phyloP scores from a whole-genome alignment of 2,888 invertebrate genomes.

The Caenorhabditis wallacei region DNA sequence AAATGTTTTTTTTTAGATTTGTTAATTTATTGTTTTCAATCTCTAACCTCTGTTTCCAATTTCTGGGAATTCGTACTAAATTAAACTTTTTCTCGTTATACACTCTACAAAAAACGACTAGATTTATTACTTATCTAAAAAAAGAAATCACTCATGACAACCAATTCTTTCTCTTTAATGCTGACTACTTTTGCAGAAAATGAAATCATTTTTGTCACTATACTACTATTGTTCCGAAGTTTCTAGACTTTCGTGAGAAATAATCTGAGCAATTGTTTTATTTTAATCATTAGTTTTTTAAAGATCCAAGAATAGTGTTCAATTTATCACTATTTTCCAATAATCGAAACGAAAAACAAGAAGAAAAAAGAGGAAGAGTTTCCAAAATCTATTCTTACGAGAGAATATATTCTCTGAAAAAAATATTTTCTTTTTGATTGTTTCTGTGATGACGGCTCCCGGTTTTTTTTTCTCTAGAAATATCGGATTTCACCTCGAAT shows the following conservation, averaged over 20 bases:
- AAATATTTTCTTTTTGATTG: conserved; percentile 8
- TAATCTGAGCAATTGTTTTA: no score
- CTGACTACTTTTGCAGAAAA: not conserved
- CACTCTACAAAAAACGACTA: not conserved
- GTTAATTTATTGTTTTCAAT: not conserved
- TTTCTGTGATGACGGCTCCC: not conserved
- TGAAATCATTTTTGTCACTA: no score
- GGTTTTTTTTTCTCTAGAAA: conserved; percentile 23
- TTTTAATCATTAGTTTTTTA: no score
- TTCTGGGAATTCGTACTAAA: not conserved
- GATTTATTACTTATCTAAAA: conserved; percentile 6
- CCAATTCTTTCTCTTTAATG: not conserved
- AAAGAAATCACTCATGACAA: not conserved
- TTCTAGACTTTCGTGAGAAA: no score
- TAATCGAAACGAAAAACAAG: no score
- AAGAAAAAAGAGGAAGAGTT: no score
- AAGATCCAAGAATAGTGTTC: no score
- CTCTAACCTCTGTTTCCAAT: not conserved
- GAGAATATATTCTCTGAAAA: not conserved
- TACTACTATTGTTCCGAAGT: no score
- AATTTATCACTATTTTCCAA: no score
- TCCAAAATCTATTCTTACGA: no score
- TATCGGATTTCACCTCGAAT: conserved; percentile 59
- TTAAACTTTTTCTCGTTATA: not conserved
- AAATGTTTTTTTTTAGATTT: not conserved